These are phyloP conservation scores for Xiphophorus maculatus DNA, from an alignment of 2,113 vertebrate genomes.

Conservation along the genomic window DNA sequence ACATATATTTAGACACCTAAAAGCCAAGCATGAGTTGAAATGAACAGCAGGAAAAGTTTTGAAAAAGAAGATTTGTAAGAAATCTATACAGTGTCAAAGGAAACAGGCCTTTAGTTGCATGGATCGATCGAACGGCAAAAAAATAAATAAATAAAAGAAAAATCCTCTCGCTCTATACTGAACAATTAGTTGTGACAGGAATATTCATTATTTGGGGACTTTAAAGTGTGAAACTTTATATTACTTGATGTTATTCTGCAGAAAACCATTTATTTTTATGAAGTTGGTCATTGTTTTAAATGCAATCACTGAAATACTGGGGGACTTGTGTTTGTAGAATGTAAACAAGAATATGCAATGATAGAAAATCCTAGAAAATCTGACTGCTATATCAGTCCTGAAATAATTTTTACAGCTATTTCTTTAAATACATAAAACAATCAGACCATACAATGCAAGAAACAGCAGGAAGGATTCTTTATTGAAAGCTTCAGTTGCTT, in stretches of 20 bases:
- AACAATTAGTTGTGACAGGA: too few species aligned
- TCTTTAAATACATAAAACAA: neutral
- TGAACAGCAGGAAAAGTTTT: too few species aligned
- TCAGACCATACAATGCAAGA: neutral
- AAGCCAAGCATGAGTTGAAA: too few species aligned
- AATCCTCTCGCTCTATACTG: too few species aligned
- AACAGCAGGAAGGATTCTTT: neutral
- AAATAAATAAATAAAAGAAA: too few species aligned
- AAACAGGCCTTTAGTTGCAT: too few species aligned
- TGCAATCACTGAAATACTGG: neutral
- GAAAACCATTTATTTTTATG: neutral
- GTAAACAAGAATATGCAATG: neutral
- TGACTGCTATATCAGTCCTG: neutral
- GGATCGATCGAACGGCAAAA: too few species aligned
- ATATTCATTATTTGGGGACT: neutral
- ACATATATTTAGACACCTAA: too few species aligned
- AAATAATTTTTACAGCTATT: neutral
- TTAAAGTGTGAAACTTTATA: neutral
- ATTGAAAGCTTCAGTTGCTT: constrained; percentile 37
- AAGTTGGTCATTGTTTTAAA: neutral
- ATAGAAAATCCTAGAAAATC: neutral
- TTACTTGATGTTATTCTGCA: neutral
- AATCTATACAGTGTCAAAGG: too few species aligned
- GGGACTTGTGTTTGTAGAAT: neutral
- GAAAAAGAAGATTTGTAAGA: too few species aligned